Percentiles rank a stretch among this genome's conserved stretches.
Conservation (phyloP, 2,888 invertebrate genomes). For the Rhamphomyia laevipes region DNA sequence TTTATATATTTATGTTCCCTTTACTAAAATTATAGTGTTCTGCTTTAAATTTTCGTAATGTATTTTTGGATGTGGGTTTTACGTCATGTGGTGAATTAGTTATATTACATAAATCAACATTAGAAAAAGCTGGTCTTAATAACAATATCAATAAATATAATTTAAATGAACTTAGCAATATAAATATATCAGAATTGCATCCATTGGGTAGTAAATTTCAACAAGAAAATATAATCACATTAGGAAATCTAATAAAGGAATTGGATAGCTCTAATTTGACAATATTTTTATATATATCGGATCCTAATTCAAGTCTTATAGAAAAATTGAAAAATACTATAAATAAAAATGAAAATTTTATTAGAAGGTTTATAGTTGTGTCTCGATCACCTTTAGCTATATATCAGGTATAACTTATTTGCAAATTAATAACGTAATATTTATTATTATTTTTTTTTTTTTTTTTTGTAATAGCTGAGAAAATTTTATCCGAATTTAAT, state of each 20-base stretch:
- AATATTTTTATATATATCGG: slow-evolving; percentile 31
- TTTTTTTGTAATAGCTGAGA: slow-evolving; percentile 23
- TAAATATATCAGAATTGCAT: slow-evolving; percentile 35
- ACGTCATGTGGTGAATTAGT: slow-evolving; percentile 35
- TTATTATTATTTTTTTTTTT: too few species aligned
- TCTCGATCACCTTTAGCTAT: slow-evolving; percentile 34
- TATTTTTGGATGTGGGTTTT: slow-evolving; percentile 32
- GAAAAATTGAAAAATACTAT: slow-evolving; percentile 29
- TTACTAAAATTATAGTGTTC: slow-evolving; percentile 25
- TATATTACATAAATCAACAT: slow-evolving; percentile 27
- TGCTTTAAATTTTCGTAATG: slow-evolving; percentile 31
- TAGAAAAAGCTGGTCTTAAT: slow-evolving; percentile 29
- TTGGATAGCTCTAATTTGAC: slow-evolving; percentile 28
- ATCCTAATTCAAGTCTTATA: slow-evolving; percentile 29
- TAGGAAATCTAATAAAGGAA: slow-evolving; percentile 28
- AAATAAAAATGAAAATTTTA: slow-evolving; percentile 24
- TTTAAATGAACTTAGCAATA: slow-evolving; percentile 28
- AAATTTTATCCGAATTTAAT: slow-evolving; percentile 34
- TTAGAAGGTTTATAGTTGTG: slow-evolving; percentile 29
- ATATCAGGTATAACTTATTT: slow-evolving; percentile 26
- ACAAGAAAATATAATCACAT: slow-evolving; percentile 30
- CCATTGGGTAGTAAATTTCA: slow-evolving; percentile 35
- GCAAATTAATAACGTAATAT: slow-evolving; percentile 1
- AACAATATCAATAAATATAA: slow-evolving; percentile 25
- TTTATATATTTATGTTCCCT: neutral